phyloP scores from a whole-genome alignment of 2,113 vertebrate genomes.

The Cercopithecus mona region DNA sequence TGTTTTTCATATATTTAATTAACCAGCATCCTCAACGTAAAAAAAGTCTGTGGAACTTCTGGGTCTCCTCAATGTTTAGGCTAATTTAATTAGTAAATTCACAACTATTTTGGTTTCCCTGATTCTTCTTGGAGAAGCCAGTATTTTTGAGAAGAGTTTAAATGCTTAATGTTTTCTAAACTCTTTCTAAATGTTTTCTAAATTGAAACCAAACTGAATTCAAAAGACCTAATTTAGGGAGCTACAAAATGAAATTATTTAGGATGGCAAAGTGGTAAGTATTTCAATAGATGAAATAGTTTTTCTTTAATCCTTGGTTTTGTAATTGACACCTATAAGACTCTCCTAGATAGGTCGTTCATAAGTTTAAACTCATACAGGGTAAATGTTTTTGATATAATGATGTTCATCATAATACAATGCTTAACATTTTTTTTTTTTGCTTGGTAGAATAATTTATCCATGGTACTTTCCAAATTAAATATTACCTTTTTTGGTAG shows the following conservation, averaged over 20 bases:
- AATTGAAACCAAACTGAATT: background rate
- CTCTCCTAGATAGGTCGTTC: background rate
- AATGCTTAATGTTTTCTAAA: background rate
- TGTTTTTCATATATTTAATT: background rate
- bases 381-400: background rate
- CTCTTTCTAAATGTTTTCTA: background rate
- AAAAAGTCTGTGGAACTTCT: background rate
- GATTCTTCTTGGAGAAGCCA: background rate
- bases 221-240: background rate
- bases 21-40: background rate
- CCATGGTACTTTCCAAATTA: background rate
- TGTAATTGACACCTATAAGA: background rate
- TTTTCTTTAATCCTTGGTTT: background rate
- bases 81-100: background rate
- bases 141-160: background rate
- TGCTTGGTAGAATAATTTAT: background rate
- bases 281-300: background rate
- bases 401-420: background rate
- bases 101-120: background rate
- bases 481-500: background rate
- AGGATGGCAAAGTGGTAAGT: too few species aligned
- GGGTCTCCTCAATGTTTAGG: background rate
- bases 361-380: background rate
- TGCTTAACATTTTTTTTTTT: background rate
- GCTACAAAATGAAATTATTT: background rate